Base-by-base conservation (phyloP, 2,113 vertebrate genomes). In the Pollachius pollachius region DNA sequence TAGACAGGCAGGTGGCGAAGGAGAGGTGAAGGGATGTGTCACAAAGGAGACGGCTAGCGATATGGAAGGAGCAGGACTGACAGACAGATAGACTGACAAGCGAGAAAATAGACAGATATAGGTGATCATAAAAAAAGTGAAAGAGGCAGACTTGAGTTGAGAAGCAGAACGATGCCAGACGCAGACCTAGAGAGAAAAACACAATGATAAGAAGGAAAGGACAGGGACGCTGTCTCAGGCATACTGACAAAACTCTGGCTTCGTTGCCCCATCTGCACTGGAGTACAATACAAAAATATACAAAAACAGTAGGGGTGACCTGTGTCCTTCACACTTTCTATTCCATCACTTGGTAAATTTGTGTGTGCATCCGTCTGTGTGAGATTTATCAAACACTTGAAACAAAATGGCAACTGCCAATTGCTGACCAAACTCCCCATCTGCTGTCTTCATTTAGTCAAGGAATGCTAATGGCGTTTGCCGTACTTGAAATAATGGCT, bases 11-110 rank as follows among this genome's bases (percentile, higher is more conserved):
- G 41, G 12, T 2, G 41, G 12, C 5, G 15, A 18, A 58, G 60
- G 72, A 54, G 34, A 62, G 56, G 18, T 57, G 62, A 74, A 58
- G 23, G 52, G 59, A 60, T 3, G 62, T 60, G 54, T 6, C 52
- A 48, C 41, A 48, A 48, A 13, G 41, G 41, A 48, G 41, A 9
- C 41, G 41, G 41, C 6, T 13, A 9, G 41, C 9, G 41, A 48
- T 9, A 48, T 48, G 8, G 41, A 48, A 48, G 41, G 41, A 48
- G 41, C 41, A 48, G 41, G 41, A 48, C 41, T 48, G 11, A 48
- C 41, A 48, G 41, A 48, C 41, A 48, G 37, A 41, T 41, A 11
- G 6, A 48, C 12, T 12, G 12, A 48, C 12, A 9, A 48, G 41
- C 41, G 41, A 9, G 41, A 48, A 48, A 34, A 34, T 7, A 34